Base-by-base conservation (phyloP, 2,797 vertebrate genomes). In the Gallinago nigripennis region DNA sequence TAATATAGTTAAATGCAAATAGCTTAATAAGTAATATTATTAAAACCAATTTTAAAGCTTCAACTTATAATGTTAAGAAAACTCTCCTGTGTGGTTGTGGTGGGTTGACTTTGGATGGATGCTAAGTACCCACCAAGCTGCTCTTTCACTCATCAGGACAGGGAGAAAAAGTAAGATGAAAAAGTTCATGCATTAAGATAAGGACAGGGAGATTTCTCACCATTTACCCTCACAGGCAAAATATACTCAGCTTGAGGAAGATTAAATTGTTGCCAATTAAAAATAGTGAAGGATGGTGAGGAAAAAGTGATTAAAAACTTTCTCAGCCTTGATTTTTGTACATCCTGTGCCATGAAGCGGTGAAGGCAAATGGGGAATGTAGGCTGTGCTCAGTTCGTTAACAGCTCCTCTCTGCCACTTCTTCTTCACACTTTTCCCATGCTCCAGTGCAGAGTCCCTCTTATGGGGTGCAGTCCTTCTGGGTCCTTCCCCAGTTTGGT, bases 281-380 rank as follows among this genome's bases (percentile, higher is more conserved):
- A 82, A 48, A 66, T 17, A 45, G 12, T 43, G 5, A 16, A 30
- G 10, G 33, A 46, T 92, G 11, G 6, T 56, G 17, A 68, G 25
- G 20, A 86, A 21, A 86, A 2, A 15, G 43, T 0, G 6, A 30
- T 39, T 8, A 68, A 43, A 72, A 71, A 2, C 18, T 18, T 77
- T 75, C 11, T 56, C 3, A 41, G 60, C n/a, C 21, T 9, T 12
- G 7, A 23, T 5, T 45, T 14, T 56, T 83, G 11, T 48, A 39
- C 9, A 21, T 48, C 14, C 5, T 19, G 51, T 12, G 23, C 21
- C 18, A 27, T 3, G 7, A 13, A 51, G 27, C 1, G 1, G 4
- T 33, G 5, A 16, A 64, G 24, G 2, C 3, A 1, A 8, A 2
- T 46, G n/a, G 19, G 28, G 19, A 71, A 46, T 35, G 33, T 5